These are phyloP conservation scores for Probaryconus sp. DNA, from an alignment of 1,140 invertebrate species.

Conservation along the genomic window DNA sequence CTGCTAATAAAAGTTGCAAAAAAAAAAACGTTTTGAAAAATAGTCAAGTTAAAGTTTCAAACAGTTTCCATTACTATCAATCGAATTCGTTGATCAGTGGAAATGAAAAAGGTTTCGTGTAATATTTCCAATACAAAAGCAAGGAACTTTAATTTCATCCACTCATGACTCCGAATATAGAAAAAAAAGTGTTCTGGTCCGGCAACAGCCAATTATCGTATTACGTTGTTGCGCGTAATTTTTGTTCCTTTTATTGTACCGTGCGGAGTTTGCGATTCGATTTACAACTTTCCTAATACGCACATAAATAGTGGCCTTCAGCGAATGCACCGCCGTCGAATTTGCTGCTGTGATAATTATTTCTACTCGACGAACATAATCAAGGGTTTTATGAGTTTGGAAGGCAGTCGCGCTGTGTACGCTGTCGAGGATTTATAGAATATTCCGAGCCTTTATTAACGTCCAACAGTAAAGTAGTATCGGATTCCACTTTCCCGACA, in stretches of 20 bases:
- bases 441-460: conserved; percentile 58
- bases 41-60: too few relatives aligned
- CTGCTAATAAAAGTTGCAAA: too few relatives aligned
- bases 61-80: too few relatives aligned
- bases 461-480: conserved; percentile 49
- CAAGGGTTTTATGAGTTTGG: conserved; percentile 56
- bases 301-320: conserved; percentile 54
- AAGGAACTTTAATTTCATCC: conserved; percentile 5
- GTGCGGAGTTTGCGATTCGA: conserved; percentile 43
- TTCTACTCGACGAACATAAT: conserved; percentile 58
- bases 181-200: conserved; percentile 5
- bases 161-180: not conserved
- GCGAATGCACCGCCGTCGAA: conserved; percentile 35
- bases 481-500: conserved; percentile 44
- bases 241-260: conserved; percentile 25
- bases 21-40: too few relatives aligned
- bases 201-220: conserved; percentile 35
- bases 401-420: conserved; percentile 27
- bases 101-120: too few relatives aligned
- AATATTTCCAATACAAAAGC: too few relatives aligned
- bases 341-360: conserved; percentile 53
- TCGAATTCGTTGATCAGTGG: too few relatives aligned
- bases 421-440: conserved; percentile 51
- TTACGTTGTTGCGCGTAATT: conserved; percentile 26
- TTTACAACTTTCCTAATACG: conserved; percentile 56